Evolutionary conservation across 2,888 invertebrate genomes (phyloP).

Genomic region (Parasteatoda lunata): DNA sequence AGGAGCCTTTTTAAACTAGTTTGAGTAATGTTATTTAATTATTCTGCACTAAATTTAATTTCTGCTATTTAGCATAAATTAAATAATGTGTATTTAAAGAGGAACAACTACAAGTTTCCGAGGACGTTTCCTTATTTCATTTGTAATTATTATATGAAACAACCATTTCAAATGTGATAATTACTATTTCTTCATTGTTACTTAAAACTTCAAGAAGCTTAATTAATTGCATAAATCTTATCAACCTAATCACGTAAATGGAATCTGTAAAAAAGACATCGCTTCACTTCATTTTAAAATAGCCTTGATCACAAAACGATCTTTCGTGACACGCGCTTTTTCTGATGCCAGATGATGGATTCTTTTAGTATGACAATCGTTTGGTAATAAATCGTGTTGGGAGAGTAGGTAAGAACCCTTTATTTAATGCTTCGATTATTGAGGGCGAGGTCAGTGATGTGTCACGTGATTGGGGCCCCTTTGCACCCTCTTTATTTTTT

Average conservation of each 20-base stretch:
- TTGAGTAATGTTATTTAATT: too few relatives aligned
- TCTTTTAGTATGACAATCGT: not conserved
- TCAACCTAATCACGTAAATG: not conserved
- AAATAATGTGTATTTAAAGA: too few relatives aligned
- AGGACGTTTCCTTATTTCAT: too few relatives aligned
- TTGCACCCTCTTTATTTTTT: slow-evolving; percentile 23
- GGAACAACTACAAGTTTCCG: too few relatives aligned
- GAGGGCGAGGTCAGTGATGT: slow-evolving; percentile 49
- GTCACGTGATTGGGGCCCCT: slow-evolving; percentile 35
- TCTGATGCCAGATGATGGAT: not conserved
- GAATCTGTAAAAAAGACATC: not conserved
- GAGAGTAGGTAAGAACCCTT: slow-evolving; percentile 32
- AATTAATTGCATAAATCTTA: not conserved
- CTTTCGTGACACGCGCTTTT: not conserved
- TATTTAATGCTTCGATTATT: slow-evolving; percentile 1
- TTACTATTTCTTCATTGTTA: too few relatives aligned
- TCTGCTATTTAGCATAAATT: too few relatives aligned
- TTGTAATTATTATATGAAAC: too few relatives aligned
- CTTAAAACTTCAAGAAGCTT: too few relatives aligned
- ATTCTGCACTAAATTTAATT: too few relatives aligned
- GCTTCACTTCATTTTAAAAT: not conserved
- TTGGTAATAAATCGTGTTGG: not conserved
- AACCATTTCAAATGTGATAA: too few relatives aligned
- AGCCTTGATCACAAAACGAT: not conserved
- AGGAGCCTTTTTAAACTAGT: too few relatives aligned